A percentile compares a stretch with the other conserved stretches of the same genome.
Evolutionary conservation across 2,113 vertebrate species (phyloP).

Genomic region (Lophotis ruficrista): DNA sequence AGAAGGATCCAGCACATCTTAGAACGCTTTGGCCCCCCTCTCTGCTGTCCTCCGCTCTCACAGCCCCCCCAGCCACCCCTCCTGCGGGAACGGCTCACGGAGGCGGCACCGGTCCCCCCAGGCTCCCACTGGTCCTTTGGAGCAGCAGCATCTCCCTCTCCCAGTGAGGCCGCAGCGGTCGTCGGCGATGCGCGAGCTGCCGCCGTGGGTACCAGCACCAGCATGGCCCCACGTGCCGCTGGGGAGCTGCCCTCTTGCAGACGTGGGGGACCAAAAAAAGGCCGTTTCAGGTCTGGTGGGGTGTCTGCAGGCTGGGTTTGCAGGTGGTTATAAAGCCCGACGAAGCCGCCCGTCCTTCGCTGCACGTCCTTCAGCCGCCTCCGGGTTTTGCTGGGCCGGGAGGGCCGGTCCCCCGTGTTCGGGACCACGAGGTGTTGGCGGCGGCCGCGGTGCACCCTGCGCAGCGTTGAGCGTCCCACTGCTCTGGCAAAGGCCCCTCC

Average conservation of each 20-base stretch:
- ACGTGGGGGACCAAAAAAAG: not conserved
- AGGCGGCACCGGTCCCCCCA: not conserved
- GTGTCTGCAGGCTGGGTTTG: not conserved
- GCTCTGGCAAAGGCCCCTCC: not conserved
- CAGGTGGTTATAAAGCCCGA: not conserved
- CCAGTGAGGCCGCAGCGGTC: accelerated
- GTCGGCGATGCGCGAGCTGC: accelerated
- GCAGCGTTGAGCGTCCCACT: accelerated
- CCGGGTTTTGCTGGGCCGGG: accelerated
- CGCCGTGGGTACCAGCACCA: accelerated
- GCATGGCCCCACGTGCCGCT: accelerated
- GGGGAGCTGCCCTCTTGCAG: not conserved
- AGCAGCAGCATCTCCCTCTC: not conserved
- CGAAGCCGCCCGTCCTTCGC: not conserved
- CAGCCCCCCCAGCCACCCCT: not conserved
- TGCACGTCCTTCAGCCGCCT: not conserved
- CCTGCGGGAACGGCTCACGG: not conserved
- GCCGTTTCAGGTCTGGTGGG: not conserved
- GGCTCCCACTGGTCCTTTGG: not conserved
- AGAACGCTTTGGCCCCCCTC: accelerated
- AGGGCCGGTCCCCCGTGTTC: accelerated
- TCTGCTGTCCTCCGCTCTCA: not conserved
- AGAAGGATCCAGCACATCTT: not conserved
- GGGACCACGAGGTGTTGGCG: accelerated
- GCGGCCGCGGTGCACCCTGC: not conserved